A percentile compares a stretch with the other conserved stretches of the same genome.
Evolutionary conservation across 2,113 vertebrate genomes (phyloP).

Genomic region (Tringa solitaria): DNA sequence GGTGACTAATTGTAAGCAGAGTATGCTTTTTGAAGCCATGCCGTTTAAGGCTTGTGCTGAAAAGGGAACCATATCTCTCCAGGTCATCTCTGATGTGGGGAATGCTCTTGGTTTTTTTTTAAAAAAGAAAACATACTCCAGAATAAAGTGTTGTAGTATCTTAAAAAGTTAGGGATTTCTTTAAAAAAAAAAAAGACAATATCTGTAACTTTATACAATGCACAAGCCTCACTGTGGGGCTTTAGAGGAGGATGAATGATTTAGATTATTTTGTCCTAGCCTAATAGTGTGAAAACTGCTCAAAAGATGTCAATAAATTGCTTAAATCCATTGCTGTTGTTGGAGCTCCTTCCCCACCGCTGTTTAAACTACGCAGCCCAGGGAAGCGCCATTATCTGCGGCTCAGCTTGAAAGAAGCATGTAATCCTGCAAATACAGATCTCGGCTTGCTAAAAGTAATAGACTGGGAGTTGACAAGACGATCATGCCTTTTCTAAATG

Average conservation of each 20-base stretch:
- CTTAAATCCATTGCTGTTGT: neutral
- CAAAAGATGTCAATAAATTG: neutral
- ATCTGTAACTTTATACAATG: neutral
- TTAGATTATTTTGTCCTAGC: neutral
- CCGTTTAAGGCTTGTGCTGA: neutral
- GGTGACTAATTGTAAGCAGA: neutral
- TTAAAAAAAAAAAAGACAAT: no score
- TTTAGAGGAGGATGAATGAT: neutral
- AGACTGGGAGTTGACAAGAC: accelerated
- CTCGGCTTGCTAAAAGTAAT: neutral
- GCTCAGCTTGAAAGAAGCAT: neutral
- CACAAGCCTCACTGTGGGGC: neutral
- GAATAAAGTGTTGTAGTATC: neutral
- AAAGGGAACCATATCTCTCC: neutral
- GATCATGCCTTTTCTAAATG: accelerated
- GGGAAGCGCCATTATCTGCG: neutral
- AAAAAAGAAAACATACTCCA: neutral
- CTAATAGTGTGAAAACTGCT: neutral
- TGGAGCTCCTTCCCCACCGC: neutral
- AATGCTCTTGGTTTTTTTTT: neutral
- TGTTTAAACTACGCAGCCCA: neutral
- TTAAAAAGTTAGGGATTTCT: neutral
- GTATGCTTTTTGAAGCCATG: neutral
- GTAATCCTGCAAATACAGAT: neutral
- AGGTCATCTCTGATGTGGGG: neutral